These are phyloP conservation scores for Oryzaephilus surinamensis DNA, from an alignment of 1,140 invertebrate genomes.

Conservation along the genomic window DNA sequence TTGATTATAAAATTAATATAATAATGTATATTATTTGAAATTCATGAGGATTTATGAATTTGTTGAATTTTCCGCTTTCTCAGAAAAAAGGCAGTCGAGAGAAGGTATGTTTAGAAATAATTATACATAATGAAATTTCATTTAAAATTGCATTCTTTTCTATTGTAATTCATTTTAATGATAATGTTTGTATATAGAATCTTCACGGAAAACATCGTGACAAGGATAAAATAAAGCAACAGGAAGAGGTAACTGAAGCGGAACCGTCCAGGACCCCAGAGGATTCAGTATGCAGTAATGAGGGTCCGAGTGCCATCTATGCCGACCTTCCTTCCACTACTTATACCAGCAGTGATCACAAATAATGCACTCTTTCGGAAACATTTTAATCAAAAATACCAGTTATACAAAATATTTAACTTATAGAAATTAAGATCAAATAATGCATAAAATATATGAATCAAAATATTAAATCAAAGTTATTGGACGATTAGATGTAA, in stretches of 20 bases:
- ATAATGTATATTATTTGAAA: too few relatives aligned
- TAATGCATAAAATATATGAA: too few relatives aligned
- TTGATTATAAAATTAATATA: constrained; percentile 3
- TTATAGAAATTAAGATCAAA: too few relatives aligned
- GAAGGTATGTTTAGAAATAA: constrained; percentile 51
- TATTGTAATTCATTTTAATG: neutral
- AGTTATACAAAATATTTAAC: too few relatives aligned
- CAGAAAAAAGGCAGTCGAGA: constrained; percentile 74
- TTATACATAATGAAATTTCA: neutral
- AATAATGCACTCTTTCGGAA: too few relatives aligned
- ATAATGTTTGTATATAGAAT: constrained; percentile 22
- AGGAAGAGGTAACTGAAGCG: constrained; percentile 44
- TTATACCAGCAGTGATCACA: constrained; percentile 26
- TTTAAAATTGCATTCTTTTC: neutral
- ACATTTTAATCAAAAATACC: too few relatives aligned
- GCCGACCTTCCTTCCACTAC: constrained; percentile 38
- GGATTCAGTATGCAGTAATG: constrained; percentile 64
- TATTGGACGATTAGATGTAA: too few relatives aligned
- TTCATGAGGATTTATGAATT: too few relatives aligned
- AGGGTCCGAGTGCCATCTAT: constrained; percentile 50
- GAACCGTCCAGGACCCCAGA: constrained; percentile 56
- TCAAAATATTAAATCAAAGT: too few relatives aligned
- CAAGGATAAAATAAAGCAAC: constrained; percentile 32
- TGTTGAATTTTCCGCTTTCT: constrained; percentile 33
- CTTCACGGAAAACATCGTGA: constrained; percentile 47